Base-by-base conservation (phyloP, 1,140 invertebrate genomes). In the Akabosia matsudoensis region DNA sequence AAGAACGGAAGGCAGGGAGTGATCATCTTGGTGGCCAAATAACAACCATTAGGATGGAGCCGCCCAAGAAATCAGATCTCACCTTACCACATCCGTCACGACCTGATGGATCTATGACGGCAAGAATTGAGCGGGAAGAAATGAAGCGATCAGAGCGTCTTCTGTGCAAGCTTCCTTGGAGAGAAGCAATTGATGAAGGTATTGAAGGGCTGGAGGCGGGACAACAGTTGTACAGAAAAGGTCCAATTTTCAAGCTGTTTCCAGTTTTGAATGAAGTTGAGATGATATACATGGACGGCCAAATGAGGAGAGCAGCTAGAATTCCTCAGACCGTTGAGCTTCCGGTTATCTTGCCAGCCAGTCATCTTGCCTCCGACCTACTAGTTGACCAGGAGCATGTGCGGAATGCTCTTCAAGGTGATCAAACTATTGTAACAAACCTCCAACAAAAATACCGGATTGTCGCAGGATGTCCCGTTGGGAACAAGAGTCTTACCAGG, bases 381-480 rank as follows among this genome's bases (percentile, higher is more conserved):
- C 1, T 26, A 7, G 30, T 34, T 2, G 18, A 70, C 28, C 31
- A 56, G 33, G 0, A 70, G 26, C 74, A 75, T 45, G 16, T 34
- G 1, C 1, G 33, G 56, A 33, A 64, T 54, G 74, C 30, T 33
- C 74, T 70, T 33, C 30, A 70, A 64, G 74, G 74, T 22, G 4
- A 13, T 16, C 56, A 67, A 26, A 37, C 52, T 13, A 31, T 75
- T 10, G 18, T 70, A 1, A 70, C 24, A 33, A 56, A 75, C 18
- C 16, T 75, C 3, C 54, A 64, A 18, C 56, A 75, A 28, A 3
- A 37, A 1, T 75, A 22, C 34, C 28, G 56, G 26, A 75, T 75
- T 13, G 14, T 75, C 7, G 56, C 45, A 13, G 31, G 33, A 10
- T 16, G 56, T 4, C 24, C 1, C 4, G 61, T 64, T 0, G 74